Percentiles rank a stretch among this genome's conserved stretches.
Evolutionary conservation across 2,888 invertebrate species (phyloP).

Genomic region (Nomada ruficornis): DNA sequence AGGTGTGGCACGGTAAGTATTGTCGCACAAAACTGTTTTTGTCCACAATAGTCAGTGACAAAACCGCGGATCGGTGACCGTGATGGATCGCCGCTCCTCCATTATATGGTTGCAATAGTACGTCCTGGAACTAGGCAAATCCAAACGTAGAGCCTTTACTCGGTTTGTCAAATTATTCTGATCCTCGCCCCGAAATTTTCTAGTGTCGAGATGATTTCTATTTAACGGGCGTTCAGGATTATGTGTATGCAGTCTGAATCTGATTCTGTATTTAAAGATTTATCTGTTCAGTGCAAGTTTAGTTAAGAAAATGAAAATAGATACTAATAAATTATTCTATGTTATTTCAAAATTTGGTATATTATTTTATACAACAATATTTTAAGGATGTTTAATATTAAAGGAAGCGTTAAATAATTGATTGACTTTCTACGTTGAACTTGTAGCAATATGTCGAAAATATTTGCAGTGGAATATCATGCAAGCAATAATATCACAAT

Average conservation of each 20-base stretch:
- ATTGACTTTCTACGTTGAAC: background rate
- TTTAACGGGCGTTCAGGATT: too few species aligned
- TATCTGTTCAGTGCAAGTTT: too few species aligned
- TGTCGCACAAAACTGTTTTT: conserved; percentile 69
- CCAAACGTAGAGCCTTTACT: background rate
- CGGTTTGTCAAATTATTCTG: background rate
- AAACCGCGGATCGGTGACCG: conserved; percentile 67
- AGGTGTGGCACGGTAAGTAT: conserved; percentile 71
- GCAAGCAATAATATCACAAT: background rate
- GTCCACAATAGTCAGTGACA: conserved; percentile 66
- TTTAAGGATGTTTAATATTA: background rate
- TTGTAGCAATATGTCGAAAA: background rate
- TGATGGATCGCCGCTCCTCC: conserved; percentile 59
- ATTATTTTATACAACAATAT: background rate
- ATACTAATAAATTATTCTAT: too few species aligned
- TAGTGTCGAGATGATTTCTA: background rate
- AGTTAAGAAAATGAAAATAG: too few species aligned
- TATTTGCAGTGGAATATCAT: background rate
- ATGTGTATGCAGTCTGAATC: too few species aligned
- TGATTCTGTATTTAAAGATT: too few species aligned
- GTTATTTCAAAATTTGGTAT: too few species aligned
- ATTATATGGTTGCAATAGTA: conserved; percentile 27
- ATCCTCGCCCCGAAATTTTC: background rate
- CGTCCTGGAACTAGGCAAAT: conserved; percentile 15
- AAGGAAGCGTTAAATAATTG: background rate